Evolutionary conservation across 2,888 invertebrate genomes (phyloP).

Genomic region (Gari tellinella): DNA sequence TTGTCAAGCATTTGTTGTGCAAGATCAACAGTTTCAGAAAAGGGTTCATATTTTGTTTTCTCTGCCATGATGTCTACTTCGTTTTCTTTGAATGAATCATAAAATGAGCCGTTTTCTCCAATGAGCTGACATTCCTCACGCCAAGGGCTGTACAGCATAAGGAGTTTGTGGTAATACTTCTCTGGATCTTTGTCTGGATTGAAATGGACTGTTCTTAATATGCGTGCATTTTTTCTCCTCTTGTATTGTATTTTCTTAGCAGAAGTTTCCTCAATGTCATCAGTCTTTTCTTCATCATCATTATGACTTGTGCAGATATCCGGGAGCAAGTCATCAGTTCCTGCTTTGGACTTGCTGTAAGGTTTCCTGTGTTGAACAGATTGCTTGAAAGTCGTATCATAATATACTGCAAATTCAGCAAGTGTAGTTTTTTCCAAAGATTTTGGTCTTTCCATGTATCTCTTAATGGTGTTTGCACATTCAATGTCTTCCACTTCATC

Average conservation of each 20-base stretch:
- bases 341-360: too few relatives aligned
- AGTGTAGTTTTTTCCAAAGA: slow-evolving; percentile 34
- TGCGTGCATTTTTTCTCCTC: too few relatives aligned
- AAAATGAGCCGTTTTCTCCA: slow-evolving; percentile 7
- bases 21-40: slow-evolving; percentile 24
- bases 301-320: too few relatives aligned
- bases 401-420: slow-evolving; percentile 54
- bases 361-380: too few relatives aligned
- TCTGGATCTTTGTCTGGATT: slow-evolving; percentile 57
- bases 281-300: too few relatives aligned
- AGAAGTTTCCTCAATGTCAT: too few relatives aligned
- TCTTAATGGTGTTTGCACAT: slow-evolving; percentile 31
- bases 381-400: slow-evolving; percentile 20
- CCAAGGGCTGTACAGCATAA: slow-evolving; percentile 77
- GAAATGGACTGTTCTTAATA: slow-evolving; percentile 57
- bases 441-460: slow-evolving; percentile 51
- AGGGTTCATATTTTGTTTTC: slow-evolving; percentile 18
- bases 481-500: slow-evolving; percentile 56
- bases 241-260: not conserved
- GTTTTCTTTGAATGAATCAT: slow-evolving; percentile 6
- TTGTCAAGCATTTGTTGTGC: slow-evolving; percentile 24
- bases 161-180: slow-evolving; percentile 69
- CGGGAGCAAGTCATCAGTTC: slow-evolving; percentile 19
- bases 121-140: slow-evolving; percentile 56
- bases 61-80: slow-evolving; percentile 3